Conservation (phyloP, 2,797 vertebrate species). For the Sebastes dallii region DNA sequence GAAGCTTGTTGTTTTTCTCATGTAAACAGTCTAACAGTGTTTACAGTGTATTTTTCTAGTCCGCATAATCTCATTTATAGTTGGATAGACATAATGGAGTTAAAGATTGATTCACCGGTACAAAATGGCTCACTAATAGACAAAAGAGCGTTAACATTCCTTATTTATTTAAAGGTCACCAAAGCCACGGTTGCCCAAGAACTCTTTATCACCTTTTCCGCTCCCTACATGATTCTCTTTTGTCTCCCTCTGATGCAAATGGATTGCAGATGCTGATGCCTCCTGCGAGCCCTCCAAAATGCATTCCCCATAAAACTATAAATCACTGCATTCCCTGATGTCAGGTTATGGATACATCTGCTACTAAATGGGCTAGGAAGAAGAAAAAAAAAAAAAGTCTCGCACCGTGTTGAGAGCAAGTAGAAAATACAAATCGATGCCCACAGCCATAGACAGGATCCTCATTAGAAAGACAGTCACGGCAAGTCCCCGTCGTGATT, state of each 20-base stretch:
- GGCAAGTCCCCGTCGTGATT: constrained; percentile 62
- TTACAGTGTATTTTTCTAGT: neutral
- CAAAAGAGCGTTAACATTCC: neutral
- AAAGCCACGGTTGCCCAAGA: neutral
- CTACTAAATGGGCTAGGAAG: constrained; percentile 51
- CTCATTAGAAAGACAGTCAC: constrained; percentile 70
- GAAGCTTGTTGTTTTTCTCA: neutral
- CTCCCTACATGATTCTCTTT: constrained; percentile 22
- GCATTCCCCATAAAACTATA: constrained; percentile 73
- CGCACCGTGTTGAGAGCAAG: constrained; percentile 29
- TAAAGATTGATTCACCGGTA: neutral
- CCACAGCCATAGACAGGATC: constrained; percentile 52
- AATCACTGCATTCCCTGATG: constrained; percentile 73
- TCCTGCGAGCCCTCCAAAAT: constrained; percentile 68
- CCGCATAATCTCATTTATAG: neutral
- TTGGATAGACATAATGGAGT: neutral
- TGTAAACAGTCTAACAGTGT: neutral
- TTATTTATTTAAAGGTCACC: constrained; percentile 37
- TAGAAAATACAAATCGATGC: constrained; percentile 57
- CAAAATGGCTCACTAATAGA: constrained; percentile 4
- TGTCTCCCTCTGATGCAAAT: constrained; percentile 55
- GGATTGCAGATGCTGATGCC: constrained; percentile 70
- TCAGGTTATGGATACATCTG: constrained; percentile 67
- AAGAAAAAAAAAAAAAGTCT: neutral
- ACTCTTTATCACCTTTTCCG: constrained; percentile 36